Percentiles rank a stretch among this genome's conserved stretches.
These are phyloP conservation scores for Sebastiscus albofasciatus DNA, from an alignment of 2,797 vertebrate genomes.

Conservation along the genomic window DNA sequence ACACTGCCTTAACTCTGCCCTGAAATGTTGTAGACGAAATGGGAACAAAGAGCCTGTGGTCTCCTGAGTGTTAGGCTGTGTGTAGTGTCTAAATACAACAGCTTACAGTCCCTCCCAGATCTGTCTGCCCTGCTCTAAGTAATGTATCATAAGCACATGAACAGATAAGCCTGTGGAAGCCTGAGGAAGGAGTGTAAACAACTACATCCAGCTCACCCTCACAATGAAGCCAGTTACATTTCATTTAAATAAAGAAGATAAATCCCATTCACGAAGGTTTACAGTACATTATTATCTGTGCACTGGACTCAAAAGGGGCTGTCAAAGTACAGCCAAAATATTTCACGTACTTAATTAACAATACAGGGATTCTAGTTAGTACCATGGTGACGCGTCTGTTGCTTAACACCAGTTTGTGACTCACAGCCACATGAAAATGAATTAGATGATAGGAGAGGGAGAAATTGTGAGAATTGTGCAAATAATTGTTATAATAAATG, in stretches of 20 bases:
- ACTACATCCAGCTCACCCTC: conserved; percentile 18
- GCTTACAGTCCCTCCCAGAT: conserved; percentile 59
- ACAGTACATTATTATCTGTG: not conserved
- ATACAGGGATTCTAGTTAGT: conserved; percentile 37
- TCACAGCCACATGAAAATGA: conserved; percentile 44
- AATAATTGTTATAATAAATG: not conserved
- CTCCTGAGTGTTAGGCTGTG: conserved; percentile 55
- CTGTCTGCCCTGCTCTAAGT: conserved; percentile 52
- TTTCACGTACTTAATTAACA: conserved; percentile 32
- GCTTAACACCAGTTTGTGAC: conserved; percentile 38
- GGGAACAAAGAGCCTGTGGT: conserved; percentile 60
- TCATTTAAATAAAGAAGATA: conserved; percentile 7
- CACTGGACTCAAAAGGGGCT: conserved; percentile 15
- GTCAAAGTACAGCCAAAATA: conserved; percentile 16
- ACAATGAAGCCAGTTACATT: conserved; percentile 15
- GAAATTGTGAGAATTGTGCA: conserved; percentile 21
- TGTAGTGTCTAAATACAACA: conserved; percentile 63
- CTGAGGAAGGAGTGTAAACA: conserved; percentile 21
- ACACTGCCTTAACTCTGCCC: conserved; percentile 53
- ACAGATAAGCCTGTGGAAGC: conserved; percentile 53
- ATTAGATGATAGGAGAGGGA: conserved; percentile 9
- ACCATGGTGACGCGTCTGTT: conserved; percentile 37
- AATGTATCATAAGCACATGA: conserved; percentile 59
- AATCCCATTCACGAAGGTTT: not conserved
- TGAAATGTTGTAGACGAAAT: conserved; percentile 56